phyloP scores from a whole-genome alignment of 2,888 invertebrate genomes.

The Polymixis lichenea region DNA sequence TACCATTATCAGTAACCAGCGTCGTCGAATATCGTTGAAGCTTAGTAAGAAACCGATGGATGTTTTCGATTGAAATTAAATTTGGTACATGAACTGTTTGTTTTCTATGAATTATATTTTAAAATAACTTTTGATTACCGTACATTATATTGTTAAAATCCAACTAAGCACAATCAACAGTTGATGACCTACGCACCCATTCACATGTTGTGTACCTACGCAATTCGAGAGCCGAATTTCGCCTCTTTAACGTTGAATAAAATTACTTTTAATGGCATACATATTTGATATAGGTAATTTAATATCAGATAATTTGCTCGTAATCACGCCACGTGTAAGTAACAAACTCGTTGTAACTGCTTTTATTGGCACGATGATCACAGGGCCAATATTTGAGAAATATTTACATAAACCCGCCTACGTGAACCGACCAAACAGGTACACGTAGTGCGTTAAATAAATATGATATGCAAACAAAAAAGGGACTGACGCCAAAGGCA shows the following conservation, averaged over 20 bases:
- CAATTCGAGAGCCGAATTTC: slow-evolving; percentile 1
- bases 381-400: slow-evolving; percentile 52
- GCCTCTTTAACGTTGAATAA: slow-evolving; percentile 23
- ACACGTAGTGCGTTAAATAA: slow-evolving; percentile 64
- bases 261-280: slow-evolving; percentile 30
- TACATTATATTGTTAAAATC: too few species aligned
- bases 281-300: slow-evolving; percentile 26
- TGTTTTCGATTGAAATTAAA: too few species aligned
- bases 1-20: too few species aligned
- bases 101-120: too few species aligned
- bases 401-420: slow-evolving; percentile 59
- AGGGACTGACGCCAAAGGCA: slow-evolving; percentile 74
- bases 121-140: too few species aligned
- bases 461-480: slow-evolving; percentile 73
- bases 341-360: slow-evolving; percentile 43
- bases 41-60: too few species aligned
- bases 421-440: slow-evolving; percentile 52
- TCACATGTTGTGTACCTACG: neutral
- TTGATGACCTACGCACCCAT: neutral
- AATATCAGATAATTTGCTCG: slow-evolving; percentile 33
- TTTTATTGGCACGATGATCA: slow-evolving; percentile 52
- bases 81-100: too few species aligned
- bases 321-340: slow-evolving; percentile 43
- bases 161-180: neutral
- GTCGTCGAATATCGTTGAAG: too few species aligned